Percentiles rank a stretch among this genome's conserved stretches.
phyloP scores from a whole-genome alignment of 1,140 invertebrate species.

The Solen grandis region DNA sequence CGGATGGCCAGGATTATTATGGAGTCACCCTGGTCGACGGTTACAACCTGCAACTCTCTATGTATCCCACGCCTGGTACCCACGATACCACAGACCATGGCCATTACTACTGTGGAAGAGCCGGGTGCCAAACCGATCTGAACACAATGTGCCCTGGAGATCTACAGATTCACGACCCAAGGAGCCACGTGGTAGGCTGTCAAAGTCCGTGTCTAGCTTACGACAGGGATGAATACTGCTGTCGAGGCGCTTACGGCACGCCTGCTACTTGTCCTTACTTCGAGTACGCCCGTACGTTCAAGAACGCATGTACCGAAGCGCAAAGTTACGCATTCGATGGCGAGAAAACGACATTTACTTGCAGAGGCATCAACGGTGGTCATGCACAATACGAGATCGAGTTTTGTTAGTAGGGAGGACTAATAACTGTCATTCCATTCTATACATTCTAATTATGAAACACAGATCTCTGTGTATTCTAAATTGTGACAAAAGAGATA shows the following conservation, averaged over 20 bases:
- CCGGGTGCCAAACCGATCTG: conserved; percentile 83
- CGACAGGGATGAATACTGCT: conserved; percentile 83
- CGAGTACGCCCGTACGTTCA: conserved; percentile 83
- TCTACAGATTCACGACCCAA: too few relatives aligned
- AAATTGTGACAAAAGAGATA: too few relatives aligned
- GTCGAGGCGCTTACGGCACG: conserved; percentile 82
- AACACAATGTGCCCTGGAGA: conserved; percentile 83
- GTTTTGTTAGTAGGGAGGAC: too few relatives aligned
- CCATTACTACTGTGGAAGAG: conserved; percentile 78
- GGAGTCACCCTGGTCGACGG: conserved; percentile 82
- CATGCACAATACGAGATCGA: too few relatives aligned
- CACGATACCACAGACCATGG: conserved; percentile 67
- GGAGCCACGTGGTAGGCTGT: conserved; percentile 81
- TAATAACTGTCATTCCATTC: too few relatives aligned
- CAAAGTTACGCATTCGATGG: conserved; percentile 63
- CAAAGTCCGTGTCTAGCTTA: conserved; percentile 83
- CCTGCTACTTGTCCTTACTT: conserved; percentile 82
- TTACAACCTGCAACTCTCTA: conserved; percentile 76
- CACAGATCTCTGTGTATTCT: too few relatives aligned
- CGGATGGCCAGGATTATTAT: conserved; percentile 80
- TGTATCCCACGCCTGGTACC: conserved; percentile 57
- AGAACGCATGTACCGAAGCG: conserved; percentile 78
- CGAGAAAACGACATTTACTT: conserved; percentile 41
- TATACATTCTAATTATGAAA: too few relatives aligned
- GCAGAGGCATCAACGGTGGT: too few relatives aligned